Evolutionary conservation across 2,888 invertebrate species (phyloP).

Genomic region (Ischnura elegans): DNA sequence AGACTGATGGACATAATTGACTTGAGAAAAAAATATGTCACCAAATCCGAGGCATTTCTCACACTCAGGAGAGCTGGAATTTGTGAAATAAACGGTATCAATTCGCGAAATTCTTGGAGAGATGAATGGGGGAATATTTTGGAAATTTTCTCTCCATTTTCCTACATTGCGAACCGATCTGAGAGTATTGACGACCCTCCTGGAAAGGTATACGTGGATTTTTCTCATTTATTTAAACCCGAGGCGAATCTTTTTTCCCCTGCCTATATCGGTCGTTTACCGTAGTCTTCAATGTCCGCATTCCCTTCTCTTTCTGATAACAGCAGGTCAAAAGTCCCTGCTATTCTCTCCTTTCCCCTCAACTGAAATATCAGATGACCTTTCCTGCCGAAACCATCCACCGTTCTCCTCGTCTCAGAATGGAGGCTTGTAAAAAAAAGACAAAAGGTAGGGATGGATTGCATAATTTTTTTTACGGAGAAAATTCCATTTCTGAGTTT

Average conservation of each 20-base stretch:
- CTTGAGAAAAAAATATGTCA: not conserved
- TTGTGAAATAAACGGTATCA: not conserved
- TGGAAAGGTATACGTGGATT: not conserved
- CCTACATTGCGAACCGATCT: no score
- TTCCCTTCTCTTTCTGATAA: not conserved
- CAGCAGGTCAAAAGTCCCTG: not conserved
- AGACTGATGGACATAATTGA: not conserved
- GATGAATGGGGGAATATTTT: not conserved
- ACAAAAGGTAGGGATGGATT: not conserved
- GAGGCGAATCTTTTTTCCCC: not conserved
- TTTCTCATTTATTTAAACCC: not conserved
- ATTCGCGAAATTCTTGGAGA: not conserved
- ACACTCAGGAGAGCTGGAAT: not conserved
- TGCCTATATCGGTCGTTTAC: not conserved
- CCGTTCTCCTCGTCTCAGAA: not conserved
- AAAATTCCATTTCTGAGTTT: conserved; percentile 15
- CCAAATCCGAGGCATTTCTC: not conserved
- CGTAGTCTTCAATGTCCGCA: not conserved
- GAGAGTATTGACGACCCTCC: not conserved
- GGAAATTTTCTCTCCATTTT: no score
- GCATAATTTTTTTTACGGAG: not conserved
- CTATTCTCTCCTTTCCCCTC: not conserved
- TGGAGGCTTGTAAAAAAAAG: not conserved
- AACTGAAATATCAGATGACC: conserved; percentile 1
- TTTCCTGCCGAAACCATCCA: not conserved